Base-by-base conservation (phyloP, 2,888 invertebrate genomes). In the Bombylius major region DNA sequence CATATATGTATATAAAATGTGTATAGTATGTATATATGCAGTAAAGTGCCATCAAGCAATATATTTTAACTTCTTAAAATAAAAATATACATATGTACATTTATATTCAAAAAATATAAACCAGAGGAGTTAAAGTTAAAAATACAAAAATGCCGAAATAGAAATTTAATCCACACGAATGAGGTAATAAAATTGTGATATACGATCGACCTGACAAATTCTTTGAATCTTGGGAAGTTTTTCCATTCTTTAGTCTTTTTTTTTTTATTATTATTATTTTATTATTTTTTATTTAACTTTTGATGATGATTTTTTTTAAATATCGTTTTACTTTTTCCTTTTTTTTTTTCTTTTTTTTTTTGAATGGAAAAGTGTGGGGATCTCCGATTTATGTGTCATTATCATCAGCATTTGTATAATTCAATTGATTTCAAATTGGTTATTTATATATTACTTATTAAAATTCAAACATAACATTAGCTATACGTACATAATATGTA, bases 171-270 rank as follows among this genome's bases (percentile, higher is more conserved):
- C 59, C 59, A 46, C 58, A 55, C 53, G 59, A 58, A 58, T 58
- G 59, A 56, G 58, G 59, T 56, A 59, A 59, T 59, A 59, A 59
- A 59, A 53, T 50, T 59, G 59, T 59, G 59, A 59, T 59, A 58
- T 59, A 59, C 56, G 55, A 56, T 53, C 53, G 47, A 44, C 8
- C 54, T 59, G 59, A 59, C 58, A 59, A 59, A 59, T 59, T 58
- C 58, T 53, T 59, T 31, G 11, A 42, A 42, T 42, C 39, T 42
- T 42, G 39, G 39, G 39, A 42, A 42, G 39, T 42, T 42, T 42
- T 42, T 11, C 8, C 11, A 11, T 11, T 42, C 5, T 11, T 42
- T 42, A 11, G 4, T 42, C 12, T 8, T 42, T 42, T 42, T 11
- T 42, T 42, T 42, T 42, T 42, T 7, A 42, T 11, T 42, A 23